Evolutionary conservation across 64 coral and sea anemone species (phyloP), one percentile per base, ranked within the genome.

Genomic region (Acropora tenuis): DNA sequence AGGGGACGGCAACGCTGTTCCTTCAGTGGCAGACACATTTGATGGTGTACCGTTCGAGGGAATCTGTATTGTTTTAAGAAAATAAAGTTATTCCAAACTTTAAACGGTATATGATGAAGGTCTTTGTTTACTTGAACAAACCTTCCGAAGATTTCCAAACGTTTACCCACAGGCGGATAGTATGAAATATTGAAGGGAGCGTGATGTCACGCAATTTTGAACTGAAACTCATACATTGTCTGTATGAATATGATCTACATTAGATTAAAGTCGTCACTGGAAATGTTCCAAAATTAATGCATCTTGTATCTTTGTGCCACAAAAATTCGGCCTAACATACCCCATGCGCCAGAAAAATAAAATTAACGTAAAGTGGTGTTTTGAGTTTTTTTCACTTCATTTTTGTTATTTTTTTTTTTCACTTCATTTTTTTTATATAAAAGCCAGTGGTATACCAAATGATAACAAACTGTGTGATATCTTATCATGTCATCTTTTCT

Each of bases 1-100:
- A 5, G 73, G 81, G 60, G 90, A 92, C 74, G 77, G 76, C 58
- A 47, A 55, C 53, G 60, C 41, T 76, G 74, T 44, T 76, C 42
- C 42, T 0, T 74, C 71, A 30, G 19, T 40, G n/a, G n/a, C n/a
- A 40, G 71, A 74, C 71, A 10, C 71, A 74, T 74, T 74, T 43
- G 41, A 8, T 74, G n/a, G 6, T 74, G 71, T 10, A 74, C 71
- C 41, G 3, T n/a, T 40, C 1, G 71, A 74, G 71, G 74, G 42
- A 76, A 13, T 8, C 0, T 76, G 74, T 76, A 11, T 76, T 45
- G 11, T 11, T 76, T 76, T 9, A 45, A 41, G 41, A 46, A 76
- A 46, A 76, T 44, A 20, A 46, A 5, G 74, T 76, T 45, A 76
- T 41, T 76, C 9, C 74, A 46, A 44, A 5, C 11, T 74, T 41